Base-by-base conservation (phyloP, 2,113 vertebrate species). In the Vicugna pacos region DNA sequence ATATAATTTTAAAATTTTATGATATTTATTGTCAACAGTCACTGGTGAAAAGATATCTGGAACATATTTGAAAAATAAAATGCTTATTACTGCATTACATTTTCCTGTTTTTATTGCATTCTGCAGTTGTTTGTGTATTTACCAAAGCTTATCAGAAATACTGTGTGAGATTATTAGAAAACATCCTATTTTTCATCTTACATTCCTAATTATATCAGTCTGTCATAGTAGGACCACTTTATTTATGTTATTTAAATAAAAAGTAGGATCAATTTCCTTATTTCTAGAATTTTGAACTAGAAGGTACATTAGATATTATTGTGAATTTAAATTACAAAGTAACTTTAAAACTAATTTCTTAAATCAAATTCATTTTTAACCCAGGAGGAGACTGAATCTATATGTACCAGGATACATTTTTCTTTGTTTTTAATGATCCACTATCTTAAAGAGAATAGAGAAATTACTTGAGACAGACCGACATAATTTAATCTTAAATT, bases 311-410 rank as follows among this genome's bases (percentile, higher is more conserved):
- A 89, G 64, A 67, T 86, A 35, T 65, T 76, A 76, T 54, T 85
- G 46, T 58, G 30, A 91, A 86, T 77, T 89, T 77, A 89, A 94
- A 28, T 64, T 77, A 69, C 15, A 94, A 69, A 84, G 30, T 35
- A 86, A 65, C 91, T 92, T 89, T 75, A 95, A n/a, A 67, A 48
- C 9, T 75, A 15, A 2, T 38, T 86, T 93, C 17, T n/a, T 69
- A 86, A 87, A 86, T 87, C 24, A 85, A 92, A 58, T 93, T 92
- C 22, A 90, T 64, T 93, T 83, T 87, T 93, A 95, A 69, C 15
- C 28, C 52, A 69, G 13, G 7, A 83, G 20, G 42, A 87, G 6
- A 73, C 35, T 88, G 12, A 20, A 26, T 82, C 50, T 82, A 35
- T 62, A 48, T 56, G 20, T 35, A 28, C 35, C 42, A 87, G 42